Base-by-base conservation (phyloP, 2,888 invertebrate genomes). In the Trissonchulus latispiculum region DNA sequence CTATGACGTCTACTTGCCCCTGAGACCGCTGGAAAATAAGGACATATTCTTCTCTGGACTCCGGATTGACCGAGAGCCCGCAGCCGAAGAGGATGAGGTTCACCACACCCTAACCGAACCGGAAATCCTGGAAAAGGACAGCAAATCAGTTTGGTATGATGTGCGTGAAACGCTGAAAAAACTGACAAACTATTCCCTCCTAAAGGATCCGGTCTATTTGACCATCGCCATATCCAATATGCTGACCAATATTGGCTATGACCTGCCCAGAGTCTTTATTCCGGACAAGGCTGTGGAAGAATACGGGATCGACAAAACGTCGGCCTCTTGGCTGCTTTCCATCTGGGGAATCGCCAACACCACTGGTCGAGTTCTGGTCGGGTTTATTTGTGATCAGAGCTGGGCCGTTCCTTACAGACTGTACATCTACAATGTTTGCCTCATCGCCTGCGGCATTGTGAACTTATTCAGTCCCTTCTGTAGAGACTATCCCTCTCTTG, bases 211-310 rank as follows among this genome's bases (percentile, higher is more conserved):
- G 36, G 87, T 95, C 77, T 97, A 95, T 84, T 86, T 96, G 76
- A 85, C 96, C 75, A 97, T 96, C 84, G 89, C 90, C 23, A 79
- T 93, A 72, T 96, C 96, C 61, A 99, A 99, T 85, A 93, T 99
- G 83, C 89, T 92, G 82, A 94, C 94, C 64, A 95, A 93, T 82
- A 90, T 95, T 81, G 95, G 95, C 75, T 95, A 93, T 86, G 93
- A 94, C 84, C 89, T 95, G 81, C 95, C 95, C 48, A 94, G 93
- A 82, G 89, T 94, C 72, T 94, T 91, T 76, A 76, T 80, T 28
- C 79, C 79, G 23, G 76, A 78, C n/a, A 78, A 79, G 70, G 77
- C 78, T 36, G 68, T 75, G 2, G 72, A 75, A n/a, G 76, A 76
- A 15, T 74, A 78, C 35, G 74, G 74, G 3, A 74, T 79, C 8